Evolutionary conservation across 1,140 invertebrate species (phyloP), one percentile per base, ranked within the genome.

Genomic region (Hylaeus anthracinus): DNA sequence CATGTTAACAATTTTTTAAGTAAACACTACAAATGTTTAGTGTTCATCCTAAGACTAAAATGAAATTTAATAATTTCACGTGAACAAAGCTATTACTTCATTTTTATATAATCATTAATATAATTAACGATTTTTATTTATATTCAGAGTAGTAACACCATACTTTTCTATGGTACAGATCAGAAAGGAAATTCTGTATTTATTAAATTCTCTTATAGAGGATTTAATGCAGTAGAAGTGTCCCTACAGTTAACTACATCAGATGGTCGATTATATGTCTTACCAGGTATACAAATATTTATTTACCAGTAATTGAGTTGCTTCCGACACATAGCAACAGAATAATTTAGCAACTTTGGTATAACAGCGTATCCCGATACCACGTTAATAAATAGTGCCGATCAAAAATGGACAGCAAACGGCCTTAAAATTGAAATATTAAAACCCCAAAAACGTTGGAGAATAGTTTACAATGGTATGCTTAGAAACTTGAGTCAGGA

Each of bases 401-500:
- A 85, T 8, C 73, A 85, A 8, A 86, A 81, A n/a, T 96, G 95
- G 94, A 92, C 90, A 43, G 94, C 94, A 6, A 94, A 90, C 1
- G 95, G 94, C 1, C 89, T 96, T n/a, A 94, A 94, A 73, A 91
- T 96, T 73, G 93, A 95, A 81, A 83, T 94, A 8, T 85, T 95
- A 15, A 94, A 95, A 81, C 90, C 94, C 0, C 92, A 94, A 83
- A 80, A 88, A 76, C 90, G 92, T 65, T 94, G 95, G 91, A 94
- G 95, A 83, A 92, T 96, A 37, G 86, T 94, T 58, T 96, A 94
- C 87, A 96, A 95, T 87, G 96, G 96, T 3, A 84, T 95, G 3
- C 85, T 96, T 6, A 94, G 92, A 81, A 92, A 92, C 71, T 90
- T 90, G 26, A 79, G 78, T 55, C 85, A 84, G 56, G 53, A 51